Evolutionary conservation across 2,113 vertebrate genomes (phyloP).

Genomic region (Gymnorhina tibicen): DNA sequence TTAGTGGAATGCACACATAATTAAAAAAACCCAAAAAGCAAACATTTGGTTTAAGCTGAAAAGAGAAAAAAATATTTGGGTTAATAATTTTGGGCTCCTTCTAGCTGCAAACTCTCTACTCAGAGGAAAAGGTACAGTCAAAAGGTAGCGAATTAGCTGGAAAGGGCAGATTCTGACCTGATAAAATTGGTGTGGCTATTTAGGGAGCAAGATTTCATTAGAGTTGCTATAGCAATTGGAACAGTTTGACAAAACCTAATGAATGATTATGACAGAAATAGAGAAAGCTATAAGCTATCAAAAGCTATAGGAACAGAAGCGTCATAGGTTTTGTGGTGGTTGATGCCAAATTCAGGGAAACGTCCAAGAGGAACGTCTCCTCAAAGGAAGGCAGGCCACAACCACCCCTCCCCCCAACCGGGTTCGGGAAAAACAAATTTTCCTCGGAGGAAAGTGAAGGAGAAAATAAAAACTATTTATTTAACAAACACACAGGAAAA

Average conservation of each 20-base stretch:
- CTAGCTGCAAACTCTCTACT: not conserved
- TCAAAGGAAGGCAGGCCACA: no score
- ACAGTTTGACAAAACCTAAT: slow-evolving; percentile 46
- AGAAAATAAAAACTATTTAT: no score
- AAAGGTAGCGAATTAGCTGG: not conserved
- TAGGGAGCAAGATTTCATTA: slow-evolving; percentile 62
- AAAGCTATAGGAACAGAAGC: slow-evolving; percentile 16
- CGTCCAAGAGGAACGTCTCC: no score
- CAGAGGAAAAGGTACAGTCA: not conserved
- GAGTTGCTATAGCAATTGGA: slow-evolving; percentile 66
- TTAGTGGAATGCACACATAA: not conserved
- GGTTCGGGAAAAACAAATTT: no score
- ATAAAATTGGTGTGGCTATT: slow-evolving; percentile 32
- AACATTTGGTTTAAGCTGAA: not conserved
- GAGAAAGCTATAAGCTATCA: not conserved
- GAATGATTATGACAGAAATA: slow-evolving; percentile 55
- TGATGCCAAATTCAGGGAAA: no score
- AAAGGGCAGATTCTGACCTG: slow-evolving; percentile 45
- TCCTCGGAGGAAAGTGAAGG: no score
- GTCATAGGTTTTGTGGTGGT: slow-evolving; percentile 14
- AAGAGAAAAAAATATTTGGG: not conserved
- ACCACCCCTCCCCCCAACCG: no score
- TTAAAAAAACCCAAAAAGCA: not conserved
- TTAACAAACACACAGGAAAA: no score
- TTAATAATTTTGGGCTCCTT: slow-evolving; percentile 17